Base-by-base conservation (phyloP, 2,797 vertebrate species). In the Myotis myotis region DNA sequence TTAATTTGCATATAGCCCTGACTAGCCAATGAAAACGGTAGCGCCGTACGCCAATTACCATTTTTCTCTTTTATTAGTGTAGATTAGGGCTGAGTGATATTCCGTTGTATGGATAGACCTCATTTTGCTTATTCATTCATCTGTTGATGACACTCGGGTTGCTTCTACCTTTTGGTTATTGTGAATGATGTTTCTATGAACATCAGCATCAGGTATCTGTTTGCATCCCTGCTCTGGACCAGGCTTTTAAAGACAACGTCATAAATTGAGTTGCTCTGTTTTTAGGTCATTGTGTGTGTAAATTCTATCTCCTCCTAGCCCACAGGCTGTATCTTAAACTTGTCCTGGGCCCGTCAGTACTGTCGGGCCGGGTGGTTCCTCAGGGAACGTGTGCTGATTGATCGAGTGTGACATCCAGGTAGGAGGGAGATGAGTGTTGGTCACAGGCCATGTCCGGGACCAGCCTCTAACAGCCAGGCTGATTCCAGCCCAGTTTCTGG, bases 221-320 rank as follows among this genome's bases (percentile, higher is more conserved):
- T 12, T 81, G 51, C 38, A 44, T 64, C 44, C 33, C 30, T 76
- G 51, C 71, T 72, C 70, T 62, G 38, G 36, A 64, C 44, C 15
- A 36, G 11, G 9, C 25, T 89, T 93, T 64, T 4, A n/a, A 83
- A 78, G 47, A 89, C 75, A 49, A 64, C 74, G 23, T 71, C 25
- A 22, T 72, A 53, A 47, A 62, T 66, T 25, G 33, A 68, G 4
- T 93, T 44, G 53, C 13, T 62, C 36, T 51, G 28, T 19, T 94
- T 76, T 79, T 64, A 53, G 33, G 53, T 51, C 20, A 62, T 41
- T 62, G 74, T 78, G 17, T 41, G 51, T 25, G 33, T 51, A 36
- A 55, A 68, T 64, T 20, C n/a, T 60, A 22, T 91, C 36, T 53
- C 70, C 41, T 87, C 9, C 11, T 22, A 84, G 25, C 79, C 8